Evolutionary conservation across 2,888 invertebrate genomes (phyloP).

Genomic region (Cotesia congregata): DNA sequence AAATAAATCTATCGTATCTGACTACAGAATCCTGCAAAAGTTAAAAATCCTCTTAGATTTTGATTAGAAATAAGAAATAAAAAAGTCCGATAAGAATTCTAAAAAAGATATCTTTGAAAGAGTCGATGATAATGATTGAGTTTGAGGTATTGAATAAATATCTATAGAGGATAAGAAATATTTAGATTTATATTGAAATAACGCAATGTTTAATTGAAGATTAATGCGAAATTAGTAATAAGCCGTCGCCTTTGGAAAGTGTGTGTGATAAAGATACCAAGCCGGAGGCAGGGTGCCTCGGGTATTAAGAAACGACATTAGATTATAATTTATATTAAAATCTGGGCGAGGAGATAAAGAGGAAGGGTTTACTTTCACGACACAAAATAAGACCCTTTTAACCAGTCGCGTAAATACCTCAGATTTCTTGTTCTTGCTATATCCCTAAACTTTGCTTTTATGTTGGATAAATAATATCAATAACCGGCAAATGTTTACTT

Average conservation of each 20-base stretch:
- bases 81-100: conserved; percentile 18
- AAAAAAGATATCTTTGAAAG: conserved; percentile 26
- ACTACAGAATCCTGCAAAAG: conserved; percentile 60
- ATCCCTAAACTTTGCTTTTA: conserved; percentile 34
- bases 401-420: conserved; percentile 57
- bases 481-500: conserved; percentile 25
- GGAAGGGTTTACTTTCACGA: conserved; percentile 51
- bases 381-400: conserved; percentile 60
- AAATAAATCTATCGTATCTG: conserved; percentile 65
- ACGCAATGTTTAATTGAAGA: conserved; percentile 64
- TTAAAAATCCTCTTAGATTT: conserved; percentile 48
- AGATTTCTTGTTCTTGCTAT: conserved; percentile 41
- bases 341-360: conserved; percentile 69
- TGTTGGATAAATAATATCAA: conserved; percentile 29
- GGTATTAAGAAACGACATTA: conserved; percentile 70
- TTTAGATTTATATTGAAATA: conserved; percentile 51
- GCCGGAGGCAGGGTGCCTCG: conserved; percentile 37
- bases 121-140: conserved; percentile 20
- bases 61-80: conserved; percentile 30
- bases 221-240: conserved; percentile 64
- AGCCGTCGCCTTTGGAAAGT: conserved; percentile 42
- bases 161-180: neutral
- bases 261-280: conserved; percentile 43
- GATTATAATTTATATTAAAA: conserved; percentile 71
- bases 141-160: conserved; percentile 56